Conservation (phyloP, 2,888 invertebrate genomes). For the Caenorhabditis panamensis region DNA sequence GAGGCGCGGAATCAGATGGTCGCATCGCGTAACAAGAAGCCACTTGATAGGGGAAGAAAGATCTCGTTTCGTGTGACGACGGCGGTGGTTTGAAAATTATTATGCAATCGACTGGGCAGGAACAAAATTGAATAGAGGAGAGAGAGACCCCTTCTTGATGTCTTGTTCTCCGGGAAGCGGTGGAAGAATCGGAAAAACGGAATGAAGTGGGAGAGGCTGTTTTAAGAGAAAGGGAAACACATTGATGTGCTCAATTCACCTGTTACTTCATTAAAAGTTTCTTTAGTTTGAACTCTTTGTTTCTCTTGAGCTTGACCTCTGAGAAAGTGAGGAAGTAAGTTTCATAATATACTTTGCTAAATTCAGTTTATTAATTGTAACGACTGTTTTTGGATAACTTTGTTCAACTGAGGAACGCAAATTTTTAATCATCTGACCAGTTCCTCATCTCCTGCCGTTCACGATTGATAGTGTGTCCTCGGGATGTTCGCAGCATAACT, state of each 20-base stretch:
- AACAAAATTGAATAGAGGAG: slow-evolving; percentile 52
- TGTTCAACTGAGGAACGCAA: background rate
- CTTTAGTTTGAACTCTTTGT: background rate
- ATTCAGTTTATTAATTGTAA: no score
- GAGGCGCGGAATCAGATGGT: slow-evolving; percentile 54
- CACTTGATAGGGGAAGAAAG: slow-evolving; percentile 53
- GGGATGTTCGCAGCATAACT: background rate
- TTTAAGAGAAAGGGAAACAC: slow-evolving; percentile 3
- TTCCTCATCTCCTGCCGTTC: background rate
- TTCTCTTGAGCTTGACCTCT: no score
- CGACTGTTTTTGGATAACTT: no score
- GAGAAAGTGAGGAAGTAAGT: no score
- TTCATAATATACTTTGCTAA: no score
- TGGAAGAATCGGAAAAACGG: slow-evolving; percentile 5
- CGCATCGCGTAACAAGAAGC: slow-evolving; percentile 57
- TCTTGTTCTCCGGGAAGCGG: slow-evolving; percentile 36
- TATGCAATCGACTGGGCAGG: slow-evolving; percentile 56
- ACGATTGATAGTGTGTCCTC: background rate
- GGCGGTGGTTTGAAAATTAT: slow-evolving; percentile 57
- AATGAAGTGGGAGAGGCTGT: background rate
- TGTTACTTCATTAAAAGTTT: background rate
- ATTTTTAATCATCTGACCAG: background rate
- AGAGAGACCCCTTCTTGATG: slow-evolving; percentile 31
- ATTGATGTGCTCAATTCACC: background rate
- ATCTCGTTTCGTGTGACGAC: slow-evolving; percentile 54